These are phyloP conservation scores for Leucophenga varia DNA, from an alignment of 1,140 invertebrate species.

Conservation along the genomic window DNA sequence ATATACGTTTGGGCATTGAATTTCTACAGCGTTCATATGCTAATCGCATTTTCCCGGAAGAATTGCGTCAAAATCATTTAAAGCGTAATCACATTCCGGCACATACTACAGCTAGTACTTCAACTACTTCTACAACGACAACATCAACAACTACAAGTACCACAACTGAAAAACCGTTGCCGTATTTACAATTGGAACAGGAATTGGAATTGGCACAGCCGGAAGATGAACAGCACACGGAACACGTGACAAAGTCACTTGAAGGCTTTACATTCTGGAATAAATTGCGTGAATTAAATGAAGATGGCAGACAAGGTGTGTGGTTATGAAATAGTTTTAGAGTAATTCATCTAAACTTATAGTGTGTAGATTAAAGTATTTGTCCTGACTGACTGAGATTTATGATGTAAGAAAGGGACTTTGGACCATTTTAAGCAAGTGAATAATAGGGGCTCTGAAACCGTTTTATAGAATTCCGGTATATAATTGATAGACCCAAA, in stretches of 20 bases:
- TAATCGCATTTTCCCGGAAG: conserved; percentile 50
- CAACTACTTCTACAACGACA: conserved; percentile 31
- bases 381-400: no score
- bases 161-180: conserved; percentile 43
- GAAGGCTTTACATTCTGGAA: conserved; percentile 45
- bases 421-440: no score
- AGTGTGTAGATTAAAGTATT: no score
- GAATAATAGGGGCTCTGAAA: no score
- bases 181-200: conserved; percentile 24
- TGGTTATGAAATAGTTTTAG: not conserved
- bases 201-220: conserved; percentile 12
- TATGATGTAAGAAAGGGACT: no score
- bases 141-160: conserved; percentile 14
- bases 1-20: conserved; percentile 71
- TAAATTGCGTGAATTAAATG: conserved; percentile 38
- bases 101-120: conserved; percentile 19
- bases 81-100: conserved; percentile 30
- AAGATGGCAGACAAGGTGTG: conserved; percentile 30
- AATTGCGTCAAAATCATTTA: conserved; percentile 40
- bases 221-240: conserved; percentile 5
- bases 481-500: no score
- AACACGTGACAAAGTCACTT: conserved; percentile 21
- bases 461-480: no score
- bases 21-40: conserved; percentile 65
- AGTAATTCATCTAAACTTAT: not conserved